These are phyloP conservation scores for Podarcis muralis DNA, from an alignment of 2,113 vertebrate genomes.

Conservation along the genomic window DNA sequence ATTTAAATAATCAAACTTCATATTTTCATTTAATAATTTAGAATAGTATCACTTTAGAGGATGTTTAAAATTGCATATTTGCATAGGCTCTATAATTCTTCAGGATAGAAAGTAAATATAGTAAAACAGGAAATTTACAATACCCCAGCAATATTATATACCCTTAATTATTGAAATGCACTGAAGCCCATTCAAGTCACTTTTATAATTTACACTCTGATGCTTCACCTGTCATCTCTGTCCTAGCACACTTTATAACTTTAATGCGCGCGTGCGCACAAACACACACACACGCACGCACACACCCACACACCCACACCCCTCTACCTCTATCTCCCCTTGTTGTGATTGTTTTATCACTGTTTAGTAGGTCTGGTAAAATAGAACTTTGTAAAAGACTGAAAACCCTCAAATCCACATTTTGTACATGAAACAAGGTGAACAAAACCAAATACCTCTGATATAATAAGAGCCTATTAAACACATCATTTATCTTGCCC, in stretches of 20 bases:
- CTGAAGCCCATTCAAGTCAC: not conserved
- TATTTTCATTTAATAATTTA: not conserved
- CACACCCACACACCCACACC: not conserved
- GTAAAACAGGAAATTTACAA: not conserved
- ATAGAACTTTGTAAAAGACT: not conserved
- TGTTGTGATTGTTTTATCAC: not conserved
- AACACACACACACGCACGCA: not conserved
- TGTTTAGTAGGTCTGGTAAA: not conserved
- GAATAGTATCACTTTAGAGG: not conserved
- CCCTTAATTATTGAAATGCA: not conserved
- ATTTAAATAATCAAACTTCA: conserved; percentile 4
- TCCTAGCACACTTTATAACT: not conserved
- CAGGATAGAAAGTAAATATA: not conserved
- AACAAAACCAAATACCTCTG: not conserved
- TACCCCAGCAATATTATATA: not conserved
- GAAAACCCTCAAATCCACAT: not conserved
- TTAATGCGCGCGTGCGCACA: not conserved
- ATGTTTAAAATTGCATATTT: not conserved
- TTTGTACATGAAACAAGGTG: not conserved
- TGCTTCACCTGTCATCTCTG: not conserved
- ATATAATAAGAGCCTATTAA: not conserved
- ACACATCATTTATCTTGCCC: not conserved
- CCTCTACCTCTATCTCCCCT: not conserved
- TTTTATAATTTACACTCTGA: not conserved
- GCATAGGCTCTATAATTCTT: not conserved